Evolutionary conservation across 2,113 vertebrate genomes (phyloP), one percentile per base, ranked within the genome.

Genomic region (Chamaea fasciata): DNA sequence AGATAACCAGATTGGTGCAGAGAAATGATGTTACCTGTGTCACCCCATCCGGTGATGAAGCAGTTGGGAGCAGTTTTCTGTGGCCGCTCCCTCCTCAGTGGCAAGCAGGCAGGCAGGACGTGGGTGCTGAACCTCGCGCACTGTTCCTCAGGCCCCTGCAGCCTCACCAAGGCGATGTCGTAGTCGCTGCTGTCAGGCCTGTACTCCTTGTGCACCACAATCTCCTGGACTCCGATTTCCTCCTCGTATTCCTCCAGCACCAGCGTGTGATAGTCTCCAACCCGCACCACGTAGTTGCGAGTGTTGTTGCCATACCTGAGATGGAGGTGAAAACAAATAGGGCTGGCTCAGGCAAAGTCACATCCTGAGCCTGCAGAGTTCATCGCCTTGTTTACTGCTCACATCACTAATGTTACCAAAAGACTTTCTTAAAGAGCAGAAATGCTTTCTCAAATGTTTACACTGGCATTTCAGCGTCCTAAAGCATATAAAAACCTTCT

Each of bases 41-140:
- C 99, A 33, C 99, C 99, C 99, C 99, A 99, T 88, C 99, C 99
- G 1, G 99, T 99, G 93, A 99, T 99, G 41, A 98, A 98, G 88
- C 99, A 99, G 91, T 98, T 99, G 57, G 97, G 97, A 69, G 98
- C 98, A 27, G 98, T 98, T 97, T 98, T 99, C 74, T 99, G 98
- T 18, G 98, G 98, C 69, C 98, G 97, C 95, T 99, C 99, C 67
- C 98, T 98, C 87, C 96, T 94, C 39, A 95, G 33, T 0, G 99
- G 99, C 96, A 99, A 91, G 86, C 99, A 99, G 28, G 98, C 99
- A 1, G 99, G 99, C 76, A 99, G 95, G 46, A 99, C 98, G 0
- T 99, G 98, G 44, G 97, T 98, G 80, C 98, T 99, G 96, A 99
- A 98, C 46, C 98, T 97, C 77, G 97, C 98, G 14, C 99, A 99